Base-by-base conservation (phyloP, 2,113 vertebrate species). In the Puntigrus tetrazona region DNA sequence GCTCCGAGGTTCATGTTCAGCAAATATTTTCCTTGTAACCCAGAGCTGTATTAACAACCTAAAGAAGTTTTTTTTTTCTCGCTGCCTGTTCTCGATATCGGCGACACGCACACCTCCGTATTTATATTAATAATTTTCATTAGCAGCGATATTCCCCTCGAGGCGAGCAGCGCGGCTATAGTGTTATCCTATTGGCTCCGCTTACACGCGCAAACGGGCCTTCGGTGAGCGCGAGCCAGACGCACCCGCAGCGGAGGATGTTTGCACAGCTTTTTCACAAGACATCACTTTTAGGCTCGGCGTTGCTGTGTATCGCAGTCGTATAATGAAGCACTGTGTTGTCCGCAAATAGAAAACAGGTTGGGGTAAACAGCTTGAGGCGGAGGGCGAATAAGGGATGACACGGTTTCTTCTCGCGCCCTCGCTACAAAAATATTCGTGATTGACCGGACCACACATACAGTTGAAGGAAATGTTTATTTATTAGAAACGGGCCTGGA, bases 1-100 rank as follows among this genome's bases (percentile, higher is more conserved):
- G 92, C 91, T 91, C 92, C 92, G 89, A 89, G 89, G 90, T 91
- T 93, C 91, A 88, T 93, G 93, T 93, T 94, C 91, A 88, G 89
- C 92, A 92, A 94, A 95, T 93, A 95, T 95, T 95, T 93, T 88
- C 86, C 92, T 94, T 94, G 93, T 93, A 94, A 95, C 91, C 72
- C 90, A 86, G 90, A 94, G 92, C 84, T 78, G 90, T 88, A 91
- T 88, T 90, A 92, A 94, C 91, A 93, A 91, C 91, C 88, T 85
- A 77, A 89, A 93, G 87, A 76, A 88, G 89, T 90, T 80, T 75
- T 43, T 74, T 90, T 80, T 75, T 43, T 74, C 90, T 82, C 45
- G 47, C 74, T 85, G 27, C 82, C 79, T 90, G 88, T 90, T 87
- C 88, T 88, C 69, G 88, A 85, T 90, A 89, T 84, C 86, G 63